Percentiles rank a stretch among this genome's conserved stretches.
Conservation (phyloP, 2,888 invertebrate genomes). For the Melipona bicolor region DNA sequence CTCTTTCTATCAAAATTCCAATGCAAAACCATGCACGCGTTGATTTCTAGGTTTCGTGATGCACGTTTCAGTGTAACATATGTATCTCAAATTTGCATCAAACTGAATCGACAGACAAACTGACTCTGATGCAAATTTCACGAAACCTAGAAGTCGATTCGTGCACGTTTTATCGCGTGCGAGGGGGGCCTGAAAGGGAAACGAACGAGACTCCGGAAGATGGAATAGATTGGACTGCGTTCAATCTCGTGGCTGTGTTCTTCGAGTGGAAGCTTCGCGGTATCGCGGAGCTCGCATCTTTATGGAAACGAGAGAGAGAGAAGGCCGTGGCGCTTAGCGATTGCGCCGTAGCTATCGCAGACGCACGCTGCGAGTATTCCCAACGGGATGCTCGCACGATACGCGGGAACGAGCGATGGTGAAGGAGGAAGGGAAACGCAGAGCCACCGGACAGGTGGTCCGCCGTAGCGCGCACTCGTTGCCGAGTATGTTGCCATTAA, state of each 20-base stretch:
- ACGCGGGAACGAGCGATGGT: slow-evolving; percentile 4
- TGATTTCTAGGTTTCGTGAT: too few relatives aligned
- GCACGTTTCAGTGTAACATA: too few relatives aligned
- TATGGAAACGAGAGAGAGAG: slow-evolving; percentile 66
- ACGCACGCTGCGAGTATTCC: slow-evolving; percentile 66
- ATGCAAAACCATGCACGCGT: too few relatives aligned
- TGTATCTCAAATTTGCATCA: too few relatives aligned
- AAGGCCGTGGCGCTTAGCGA: slow-evolving; percentile 74
- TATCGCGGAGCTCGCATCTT: slow-evolving; percentile 72
- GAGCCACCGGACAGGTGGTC: slow-evolving; percentile 69
- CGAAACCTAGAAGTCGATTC: too few relatives aligned
- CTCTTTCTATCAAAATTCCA: too few relatives aligned
- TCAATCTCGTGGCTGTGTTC: background rate
- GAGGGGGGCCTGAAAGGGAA: too few relatives aligned
- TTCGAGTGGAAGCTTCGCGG: slow-evolving; percentile 71
- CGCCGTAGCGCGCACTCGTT: slow-evolving; percentile 58
- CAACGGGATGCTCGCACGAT: slow-evolving; percentile 59
- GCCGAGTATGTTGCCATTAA: slow-evolving; percentile 68
- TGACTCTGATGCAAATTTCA: too few relatives aligned
- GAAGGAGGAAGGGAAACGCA: slow-evolving; percentile 6
- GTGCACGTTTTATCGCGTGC: too few relatives aligned
- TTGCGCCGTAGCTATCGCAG: slow-evolving; percentile 62
- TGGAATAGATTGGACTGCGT: too few relatives aligned
- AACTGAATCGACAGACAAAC: too few relatives aligned
- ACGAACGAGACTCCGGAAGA: too few relatives aligned